Conservation (phyloP, 2,113 vertebrate genomes). For the Oryzias celebensis region DNA sequence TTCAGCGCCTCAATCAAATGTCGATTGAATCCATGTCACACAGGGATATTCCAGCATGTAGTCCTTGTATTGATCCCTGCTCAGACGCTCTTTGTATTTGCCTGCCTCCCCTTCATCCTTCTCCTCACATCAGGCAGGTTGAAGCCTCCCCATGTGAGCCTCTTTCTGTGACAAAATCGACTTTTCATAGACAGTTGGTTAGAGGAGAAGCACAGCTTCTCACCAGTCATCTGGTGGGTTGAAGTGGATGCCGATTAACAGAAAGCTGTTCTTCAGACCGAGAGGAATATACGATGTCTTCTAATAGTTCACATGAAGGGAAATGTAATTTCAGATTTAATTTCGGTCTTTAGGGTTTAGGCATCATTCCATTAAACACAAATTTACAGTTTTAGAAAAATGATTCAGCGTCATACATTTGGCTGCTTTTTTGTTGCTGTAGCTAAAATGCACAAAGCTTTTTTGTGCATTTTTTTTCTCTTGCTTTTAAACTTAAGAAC, state of each 20-base stretch:
- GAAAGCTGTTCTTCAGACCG: background rate
- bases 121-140: slow-evolving; percentile 4
- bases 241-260: background rate
- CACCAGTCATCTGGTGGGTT: background rate
- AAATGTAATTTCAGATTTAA: background rate
- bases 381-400: background rate
- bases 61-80: slow-evolving; percentile 16
- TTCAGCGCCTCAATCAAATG: slow-evolving; percentile 13
- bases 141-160: background rate
- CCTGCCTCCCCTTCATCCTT: slow-evolving; percentile 14
- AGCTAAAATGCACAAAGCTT: background rate
- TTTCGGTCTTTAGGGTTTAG: too few relatives aligned
- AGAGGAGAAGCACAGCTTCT: background rate
- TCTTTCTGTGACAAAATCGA: slow-evolving; percentile 2
- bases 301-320: background rate
- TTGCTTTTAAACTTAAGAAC: background rate
- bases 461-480: background rate
- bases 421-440: background rate
- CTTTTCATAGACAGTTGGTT: slow-evolving; percentile 3
- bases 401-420: background rate
- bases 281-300: background rate
- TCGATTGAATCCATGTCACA: slow-evolving; percentile 20
- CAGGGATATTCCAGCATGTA: slow-evolving; percentile 25
- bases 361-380: background rate
- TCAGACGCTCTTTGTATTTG: slow-evolving; percentile 10